phyloP scores from a whole-genome alignment of 2,888 invertebrate genomes.

The Temnothorax ravouxi region DNA sequence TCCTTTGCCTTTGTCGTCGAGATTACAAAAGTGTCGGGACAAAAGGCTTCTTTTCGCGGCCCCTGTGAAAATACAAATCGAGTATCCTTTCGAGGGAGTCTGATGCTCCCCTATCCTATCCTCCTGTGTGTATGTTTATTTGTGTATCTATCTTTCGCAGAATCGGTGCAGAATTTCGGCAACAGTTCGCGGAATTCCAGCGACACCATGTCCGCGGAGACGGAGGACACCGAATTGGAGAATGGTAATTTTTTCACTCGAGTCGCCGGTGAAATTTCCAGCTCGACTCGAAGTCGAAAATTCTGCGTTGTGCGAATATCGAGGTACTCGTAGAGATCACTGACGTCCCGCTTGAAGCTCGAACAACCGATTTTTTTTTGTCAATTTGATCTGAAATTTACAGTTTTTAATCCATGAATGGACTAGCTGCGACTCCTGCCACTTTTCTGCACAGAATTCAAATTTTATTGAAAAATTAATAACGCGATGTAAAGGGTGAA shows the following conservation, averaged over 20 bases:
- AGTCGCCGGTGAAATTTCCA: neutral
- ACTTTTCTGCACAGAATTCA: neutral
- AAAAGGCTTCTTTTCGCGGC: neutral
- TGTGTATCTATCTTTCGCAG: neutral
- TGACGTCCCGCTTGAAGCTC: neutral
- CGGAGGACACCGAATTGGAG: neutral
- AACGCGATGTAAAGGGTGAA: neutral
- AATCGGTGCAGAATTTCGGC: too few species aligned
- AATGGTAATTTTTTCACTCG: slow-evolving; percentile 18
- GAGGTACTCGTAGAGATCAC: neutral
- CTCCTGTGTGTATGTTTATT: too few species aligned
- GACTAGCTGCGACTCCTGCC: neutral
- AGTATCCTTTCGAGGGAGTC: too few species aligned
- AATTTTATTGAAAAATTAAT: neutral
- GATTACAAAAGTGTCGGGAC: too few species aligned
- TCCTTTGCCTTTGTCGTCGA: neutral
- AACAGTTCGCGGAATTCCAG: neutral
- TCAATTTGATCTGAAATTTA: neutral
- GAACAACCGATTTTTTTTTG: neutral
- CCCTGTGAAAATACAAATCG: neutral
- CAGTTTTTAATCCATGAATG: neutral
- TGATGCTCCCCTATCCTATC: too few species aligned
- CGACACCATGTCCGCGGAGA: slow-evolving; percentile 9
- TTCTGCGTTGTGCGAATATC: neutral
- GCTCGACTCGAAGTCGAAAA: neutral